phyloP scores from a whole-genome alignment of 53 echinoderm and acorn worm genomes.

The Paracentrotus lividus region DNA sequence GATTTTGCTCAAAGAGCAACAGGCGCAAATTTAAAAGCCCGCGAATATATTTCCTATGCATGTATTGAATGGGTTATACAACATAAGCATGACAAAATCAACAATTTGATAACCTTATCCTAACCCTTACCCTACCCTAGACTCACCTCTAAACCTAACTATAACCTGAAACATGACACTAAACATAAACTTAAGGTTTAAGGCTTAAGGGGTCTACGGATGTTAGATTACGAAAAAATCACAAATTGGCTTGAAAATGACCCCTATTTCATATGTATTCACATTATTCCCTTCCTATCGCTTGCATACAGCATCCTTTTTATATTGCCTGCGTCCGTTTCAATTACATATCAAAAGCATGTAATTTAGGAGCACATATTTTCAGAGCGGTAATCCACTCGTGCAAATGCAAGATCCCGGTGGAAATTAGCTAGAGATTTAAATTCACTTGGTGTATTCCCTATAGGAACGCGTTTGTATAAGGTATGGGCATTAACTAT shows the following conservation, averaged over 20 bases:
- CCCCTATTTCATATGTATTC: neutral
- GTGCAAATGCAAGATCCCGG: neutral
- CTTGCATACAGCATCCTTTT: neutral
- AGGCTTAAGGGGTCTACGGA: too few relatives aligned
- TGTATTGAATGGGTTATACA: too few relatives aligned
- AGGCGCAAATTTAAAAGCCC: too few relatives aligned
- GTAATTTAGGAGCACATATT: slow-evolving; percentile 36
- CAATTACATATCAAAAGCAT: slow-evolving; percentile 17
- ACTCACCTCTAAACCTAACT: too few relatives aligned
- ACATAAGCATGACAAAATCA: too few relatives aligned
- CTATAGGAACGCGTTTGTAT: neutral
- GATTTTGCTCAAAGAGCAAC: too few relatives aligned
- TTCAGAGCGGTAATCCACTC: neutral
- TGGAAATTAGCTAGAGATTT: slow-evolving; percentile 22
- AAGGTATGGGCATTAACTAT: neutral
- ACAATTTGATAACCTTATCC: too few relatives aligned
- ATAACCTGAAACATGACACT: too few relatives aligned
- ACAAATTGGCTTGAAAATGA: neutral
- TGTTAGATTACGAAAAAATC: too few relatives aligned
- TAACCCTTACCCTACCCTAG: too few relatives aligned
- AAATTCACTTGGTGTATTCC: neutral
- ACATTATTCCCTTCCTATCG: neutral
- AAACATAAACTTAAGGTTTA: too few relatives aligned
- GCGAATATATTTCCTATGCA: too few relatives aligned
- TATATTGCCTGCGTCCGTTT: neutral